Conservation (phyloP, 2,888 invertebrate genomes). For the Folsomia manolachei region DNA sequence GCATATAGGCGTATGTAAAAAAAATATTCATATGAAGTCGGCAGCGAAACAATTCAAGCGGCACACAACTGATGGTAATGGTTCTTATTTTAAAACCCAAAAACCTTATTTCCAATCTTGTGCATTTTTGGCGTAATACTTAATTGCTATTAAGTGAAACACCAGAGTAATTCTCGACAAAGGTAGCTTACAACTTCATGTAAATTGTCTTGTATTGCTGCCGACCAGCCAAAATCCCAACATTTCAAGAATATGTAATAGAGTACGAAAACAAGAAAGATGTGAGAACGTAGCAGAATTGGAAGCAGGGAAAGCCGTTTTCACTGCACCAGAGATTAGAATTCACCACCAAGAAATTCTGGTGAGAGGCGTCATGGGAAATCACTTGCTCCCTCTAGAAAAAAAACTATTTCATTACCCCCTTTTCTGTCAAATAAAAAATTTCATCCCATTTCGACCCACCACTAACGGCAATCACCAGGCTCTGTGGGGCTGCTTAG, state of each 20-base stretch:
- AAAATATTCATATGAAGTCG: no score
- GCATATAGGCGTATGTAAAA: no score
- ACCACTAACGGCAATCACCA: not conserved
- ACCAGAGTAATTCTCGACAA: not conserved
- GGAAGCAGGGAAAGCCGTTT: not conserved
- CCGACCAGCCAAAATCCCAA: conserved; percentile 32
- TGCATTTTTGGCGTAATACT: not conserved
- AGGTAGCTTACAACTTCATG: conserved; percentile 1
- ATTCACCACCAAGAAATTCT: not conserved
- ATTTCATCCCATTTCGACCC: conserved; percentile 11
- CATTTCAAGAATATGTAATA: no score
- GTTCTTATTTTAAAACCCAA: no score
- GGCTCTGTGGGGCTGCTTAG: not conserved
- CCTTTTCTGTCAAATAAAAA: conserved; percentile 16
- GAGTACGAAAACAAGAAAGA: conserved; percentile 16
- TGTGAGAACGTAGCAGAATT: not conserved
- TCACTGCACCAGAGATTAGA: not conserved
- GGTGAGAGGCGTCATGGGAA: conserved; percentile 11
- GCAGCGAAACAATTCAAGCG: no score
- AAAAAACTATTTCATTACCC: conserved; percentile 13
- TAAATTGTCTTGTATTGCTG: conserved; percentile 30
- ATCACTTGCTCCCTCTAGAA: conserved; percentile 14
- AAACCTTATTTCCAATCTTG: no score
- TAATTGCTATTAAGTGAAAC: not conserved
- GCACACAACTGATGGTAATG: no score